Conservation (phyloP, 1,140 invertebrate genomes). For the Octopus bimaculoides region DNA sequence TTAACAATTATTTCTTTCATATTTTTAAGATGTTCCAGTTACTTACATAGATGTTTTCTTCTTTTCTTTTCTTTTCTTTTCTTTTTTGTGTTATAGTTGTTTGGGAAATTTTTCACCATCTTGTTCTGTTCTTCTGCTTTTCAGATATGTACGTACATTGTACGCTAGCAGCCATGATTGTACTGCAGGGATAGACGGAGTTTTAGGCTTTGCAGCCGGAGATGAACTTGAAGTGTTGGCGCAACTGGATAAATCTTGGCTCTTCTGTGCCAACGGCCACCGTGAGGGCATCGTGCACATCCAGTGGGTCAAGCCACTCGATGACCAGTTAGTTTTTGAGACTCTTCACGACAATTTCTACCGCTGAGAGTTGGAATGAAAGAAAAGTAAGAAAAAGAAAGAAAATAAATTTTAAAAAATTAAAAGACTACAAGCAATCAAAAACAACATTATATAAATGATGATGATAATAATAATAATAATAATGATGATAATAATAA, state of each 20-base stretch:
- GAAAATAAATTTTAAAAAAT: background rate
- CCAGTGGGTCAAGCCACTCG: slow-evolving; percentile 24
- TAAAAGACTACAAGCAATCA: too few relatives aligned
- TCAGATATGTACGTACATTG: slow-evolving; percentile 1
- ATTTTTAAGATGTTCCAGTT: too few relatives aligned
- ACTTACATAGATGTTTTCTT: too few relatives aligned
- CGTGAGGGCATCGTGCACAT: slow-evolving; percentile 31
- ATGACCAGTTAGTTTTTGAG: slow-evolving; percentile 28
- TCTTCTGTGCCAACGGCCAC: slow-evolving; percentile 35
- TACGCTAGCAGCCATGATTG: background rate
- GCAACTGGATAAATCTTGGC: slow-evolving; percentile 33
- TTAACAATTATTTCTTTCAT: too few relatives aligned
- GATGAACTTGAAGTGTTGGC: slow-evolving; percentile 39
- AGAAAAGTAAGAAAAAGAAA: background rate
- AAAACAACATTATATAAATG: background rate
- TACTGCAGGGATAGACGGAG: background rate
- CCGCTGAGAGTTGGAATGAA: slow-evolving; percentile 13
- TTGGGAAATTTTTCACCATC: background rate
- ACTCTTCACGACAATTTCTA: slow-evolving; percentile 30
- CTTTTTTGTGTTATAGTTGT: background rate
- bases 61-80: background rate
- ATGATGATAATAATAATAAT: background rate
- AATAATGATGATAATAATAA: background rate
- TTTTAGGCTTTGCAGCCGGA: slow-evolving; percentile 14
- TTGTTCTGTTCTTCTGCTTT: background rate